Percentiles rank a stretch among this genome's conserved stretches.
Evolutionary conservation across 2,888 invertebrate genomes (phyloP).

Genomic region (Labia minor): DNA sequence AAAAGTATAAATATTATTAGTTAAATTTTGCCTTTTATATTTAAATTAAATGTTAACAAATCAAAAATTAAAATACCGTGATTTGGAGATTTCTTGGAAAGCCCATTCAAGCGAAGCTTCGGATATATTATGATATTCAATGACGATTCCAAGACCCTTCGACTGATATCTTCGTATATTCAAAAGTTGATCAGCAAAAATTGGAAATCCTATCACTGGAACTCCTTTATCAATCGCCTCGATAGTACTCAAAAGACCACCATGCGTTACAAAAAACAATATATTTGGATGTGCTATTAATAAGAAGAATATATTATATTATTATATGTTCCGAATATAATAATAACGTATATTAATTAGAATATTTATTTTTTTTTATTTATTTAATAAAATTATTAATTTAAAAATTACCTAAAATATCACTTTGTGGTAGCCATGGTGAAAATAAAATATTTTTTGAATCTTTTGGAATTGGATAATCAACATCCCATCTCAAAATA

Average conservation of each 20-base stretch:
- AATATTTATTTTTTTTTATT: too few species aligned
- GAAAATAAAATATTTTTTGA: not conserved
- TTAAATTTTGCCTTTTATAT: too few species aligned
- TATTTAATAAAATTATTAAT: too few species aligned
- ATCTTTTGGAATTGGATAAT: not conserved
- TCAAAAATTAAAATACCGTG: too few species aligned
- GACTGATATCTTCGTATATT: constrained; percentile 44
- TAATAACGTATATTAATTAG: too few species aligned
- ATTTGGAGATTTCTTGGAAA: not conserved
- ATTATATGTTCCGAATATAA: too few species aligned
- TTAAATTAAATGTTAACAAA: too few species aligned
- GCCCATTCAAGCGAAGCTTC: constrained; percentile 26
- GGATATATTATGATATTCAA: constrained; percentile 36
- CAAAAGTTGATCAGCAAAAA: constrained; percentile 43
- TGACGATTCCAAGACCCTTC: constrained; percentile 40
- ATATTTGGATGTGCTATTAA: constrained; percentile 40
- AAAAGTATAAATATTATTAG: too few species aligned
- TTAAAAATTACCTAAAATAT: not conserved
- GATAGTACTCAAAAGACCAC: constrained; percentile 45
- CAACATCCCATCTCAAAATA: not conserved
- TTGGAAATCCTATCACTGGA: constrained; percentile 43
- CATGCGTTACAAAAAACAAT: constrained; percentile 47
- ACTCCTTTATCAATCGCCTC: constrained; percentile 42
- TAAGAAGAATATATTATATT: not conserved
- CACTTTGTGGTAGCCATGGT: not conserved